phyloP scores from a whole-genome alignment of 2,797 vertebrate genomes.

The Molossus molossus region DNA sequence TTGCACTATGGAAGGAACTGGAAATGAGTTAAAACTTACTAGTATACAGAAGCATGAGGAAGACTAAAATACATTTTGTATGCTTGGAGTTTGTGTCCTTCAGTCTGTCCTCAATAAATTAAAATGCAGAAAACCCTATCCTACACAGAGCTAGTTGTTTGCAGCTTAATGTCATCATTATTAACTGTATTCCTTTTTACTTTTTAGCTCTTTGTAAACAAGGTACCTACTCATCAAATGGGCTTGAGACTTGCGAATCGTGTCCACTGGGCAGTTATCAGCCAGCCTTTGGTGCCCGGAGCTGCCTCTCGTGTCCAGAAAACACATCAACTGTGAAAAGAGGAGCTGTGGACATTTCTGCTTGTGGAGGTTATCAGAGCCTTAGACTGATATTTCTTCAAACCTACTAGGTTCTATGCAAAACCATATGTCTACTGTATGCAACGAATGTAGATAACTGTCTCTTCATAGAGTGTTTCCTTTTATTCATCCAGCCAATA shows the following conservation, averaged over 20 bases:
- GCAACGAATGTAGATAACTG: slow-evolving; percentile 61
- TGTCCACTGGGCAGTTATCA: slow-evolving; percentile 97
- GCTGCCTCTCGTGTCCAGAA: slow-evolving; percentile 94
- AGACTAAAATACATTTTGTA: neutral
- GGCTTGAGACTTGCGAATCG: slow-evolving; percentile 97
- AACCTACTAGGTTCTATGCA: neutral
- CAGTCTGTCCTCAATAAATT: neutral
- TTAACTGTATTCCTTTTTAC: slow-evolving; percentile 71
- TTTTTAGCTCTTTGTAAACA: slow-evolving; percentile 96
- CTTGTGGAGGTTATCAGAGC: slow-evolving; percentile 95
- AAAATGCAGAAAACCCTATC: neutral
- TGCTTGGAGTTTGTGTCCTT: neutral
- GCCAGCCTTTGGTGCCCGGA: slow-evolving; percentile 92
- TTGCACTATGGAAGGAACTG: neutral
- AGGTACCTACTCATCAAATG: slow-evolving; percentile 95
- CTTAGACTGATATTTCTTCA: slow-evolving; percentile 53
- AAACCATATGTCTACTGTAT: neutral
- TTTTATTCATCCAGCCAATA: neutral
- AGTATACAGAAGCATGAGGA: neutral
- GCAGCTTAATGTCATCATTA: neutral
- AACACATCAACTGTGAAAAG: slow-evolving; percentile 96
- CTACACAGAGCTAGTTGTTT: neutral
- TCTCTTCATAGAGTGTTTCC: neutral
- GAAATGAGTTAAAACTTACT: neutral
- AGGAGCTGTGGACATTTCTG: slow-evolving; percentile 94